Base-by-base conservation (phyloP, 2,797 vertebrate genomes). In the Parauchenoglanis punctatus region DNA sequence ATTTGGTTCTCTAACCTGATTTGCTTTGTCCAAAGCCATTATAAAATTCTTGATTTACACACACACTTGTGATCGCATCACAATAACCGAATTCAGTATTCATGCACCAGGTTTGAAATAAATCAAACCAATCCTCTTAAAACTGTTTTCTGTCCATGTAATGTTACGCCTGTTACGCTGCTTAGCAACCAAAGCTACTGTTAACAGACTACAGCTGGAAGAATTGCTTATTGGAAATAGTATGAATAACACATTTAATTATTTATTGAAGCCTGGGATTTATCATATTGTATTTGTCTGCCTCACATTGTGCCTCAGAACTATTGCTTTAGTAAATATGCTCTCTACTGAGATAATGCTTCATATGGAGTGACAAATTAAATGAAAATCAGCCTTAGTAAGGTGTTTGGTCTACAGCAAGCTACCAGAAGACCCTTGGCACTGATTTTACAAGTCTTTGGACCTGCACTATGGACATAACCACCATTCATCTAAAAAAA, bases 131-230 rank as follows among this genome's bases (percentile, higher is more conserved):
- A 31, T 31, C 13, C n/a, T 46, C 13, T 18, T 25, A 7, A 49
- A 15, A 40, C 72, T 1, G 2, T 56, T 58, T 56, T 31, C 13
- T 77, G 46, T 12, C 23, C 72, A 15, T 75, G 44, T n/a, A 54
- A 76, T 52, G 5, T 28, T n/a, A n/a, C n/a, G 15, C 17, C 18
- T 1, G 7, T 56, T 31, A 78, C 20, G 28, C 35, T 56, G n/a
- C 73, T 52, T n/a, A 76, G 73, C 73, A 76, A 76, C 73, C 25
- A 15, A 17, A 76, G 5, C 73, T 76, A 54, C 46, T 76, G 25
- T 3, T 78, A 56, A 17, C 7, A 10, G n/a, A 10, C n/a, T 31
- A 31, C 46, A 54, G 46, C 0, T 28, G 46, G 13, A 76, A 52
- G 73, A 54, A 52, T 28, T 52, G 49, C 25, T 52, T 31, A 56